phyloP scores from a whole-genome alignment of 2,888 invertebrate species.

The Celastrina argiolus region DNA sequence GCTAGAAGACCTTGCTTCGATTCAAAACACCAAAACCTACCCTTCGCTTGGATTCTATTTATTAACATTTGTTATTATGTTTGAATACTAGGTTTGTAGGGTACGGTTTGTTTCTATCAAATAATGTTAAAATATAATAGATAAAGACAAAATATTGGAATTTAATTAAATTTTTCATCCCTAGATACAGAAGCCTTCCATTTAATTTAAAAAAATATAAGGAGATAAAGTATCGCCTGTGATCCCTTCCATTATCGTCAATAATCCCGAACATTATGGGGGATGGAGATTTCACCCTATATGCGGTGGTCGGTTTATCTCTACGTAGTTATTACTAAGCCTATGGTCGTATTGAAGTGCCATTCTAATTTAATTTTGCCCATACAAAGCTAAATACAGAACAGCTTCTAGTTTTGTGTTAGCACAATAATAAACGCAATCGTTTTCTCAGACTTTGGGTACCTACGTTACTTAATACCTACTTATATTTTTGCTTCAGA shows the following conservation, averaged over 20 bases:
- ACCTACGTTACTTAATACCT: no score
- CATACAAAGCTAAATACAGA: neutral
- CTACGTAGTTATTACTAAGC: neutral
- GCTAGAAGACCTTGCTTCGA: neutral
- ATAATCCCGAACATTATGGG: slow-evolving; percentile 17
- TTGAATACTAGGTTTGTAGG: no score
- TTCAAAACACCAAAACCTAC: neutral
- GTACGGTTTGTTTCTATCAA: no score
- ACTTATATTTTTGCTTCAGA: no score
- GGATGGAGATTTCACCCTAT: neutral
- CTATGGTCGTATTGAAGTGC: neutral
- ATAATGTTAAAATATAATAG: no score
- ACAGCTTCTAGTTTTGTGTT: neutral
- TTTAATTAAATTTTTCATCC: neutral
- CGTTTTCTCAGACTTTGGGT: no score
- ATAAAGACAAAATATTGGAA: no score
- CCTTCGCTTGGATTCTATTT: no score
- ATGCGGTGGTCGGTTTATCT: neutral
- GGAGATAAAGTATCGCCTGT: slow-evolving; percentile 5
- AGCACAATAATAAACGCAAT: no score
- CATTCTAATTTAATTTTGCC: neutral
- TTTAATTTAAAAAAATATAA: slow-evolving; percentile 1
- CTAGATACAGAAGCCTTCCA: neutral
- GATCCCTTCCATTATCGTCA: slow-evolving; percentile 18
- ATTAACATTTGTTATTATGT: no score